A percentile compares a stretch with the other conserved stretches of the same genome.
phyloP scores from a whole-genome alignment of 2,888 invertebrate species.

The Oligia strigilis region DNA sequence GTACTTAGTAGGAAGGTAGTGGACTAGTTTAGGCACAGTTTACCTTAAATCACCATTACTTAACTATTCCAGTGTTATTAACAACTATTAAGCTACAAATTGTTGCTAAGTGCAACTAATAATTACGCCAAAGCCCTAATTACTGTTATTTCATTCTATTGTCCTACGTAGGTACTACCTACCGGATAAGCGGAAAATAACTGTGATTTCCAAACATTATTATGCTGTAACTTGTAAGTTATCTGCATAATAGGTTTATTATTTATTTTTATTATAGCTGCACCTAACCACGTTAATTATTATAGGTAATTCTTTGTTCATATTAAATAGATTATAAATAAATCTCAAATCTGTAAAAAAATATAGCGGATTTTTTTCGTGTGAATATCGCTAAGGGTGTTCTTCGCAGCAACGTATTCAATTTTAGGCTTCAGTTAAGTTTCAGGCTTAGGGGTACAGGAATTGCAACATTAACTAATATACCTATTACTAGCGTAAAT shows the following conservation, averaged over 20 bases:
- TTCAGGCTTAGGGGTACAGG: neutral
- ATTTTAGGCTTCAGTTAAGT: neutral
- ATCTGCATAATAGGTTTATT: constrained; percentile 17
- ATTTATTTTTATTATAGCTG: neutral
- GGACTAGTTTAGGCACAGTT: neutral
- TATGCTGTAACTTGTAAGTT: constrained; percentile 5
- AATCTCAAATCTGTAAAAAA: neutral
- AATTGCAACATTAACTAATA: no score
- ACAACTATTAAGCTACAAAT: constrained; percentile 23
- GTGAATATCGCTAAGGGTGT: no score
- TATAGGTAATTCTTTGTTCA: constrained; percentile 3
- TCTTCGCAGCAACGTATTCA: neutral
- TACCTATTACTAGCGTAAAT: no score
- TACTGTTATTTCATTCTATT: constrained; percentile 43
- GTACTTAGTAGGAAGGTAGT: neutral
- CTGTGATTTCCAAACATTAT: constrained; percentile 26
- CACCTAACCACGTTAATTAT: neutral
- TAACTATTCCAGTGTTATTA: constrained; percentile 19
- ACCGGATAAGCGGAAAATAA: constrained; percentile 51
- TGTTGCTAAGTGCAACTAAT: constrained; percentile 30
- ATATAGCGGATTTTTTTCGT: neutral
- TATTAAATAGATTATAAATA: neutral
- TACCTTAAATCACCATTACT: constrained; percentile 6
- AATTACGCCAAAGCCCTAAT: constrained; percentile 14
- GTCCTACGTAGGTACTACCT: constrained; percentile 21